A percentile compares a stretch with the other conserved stretches of the same genome.
Evolutionary conservation across 2,797 vertebrate species (phyloP).

Genomic region (Diplodus sargus): DNA sequence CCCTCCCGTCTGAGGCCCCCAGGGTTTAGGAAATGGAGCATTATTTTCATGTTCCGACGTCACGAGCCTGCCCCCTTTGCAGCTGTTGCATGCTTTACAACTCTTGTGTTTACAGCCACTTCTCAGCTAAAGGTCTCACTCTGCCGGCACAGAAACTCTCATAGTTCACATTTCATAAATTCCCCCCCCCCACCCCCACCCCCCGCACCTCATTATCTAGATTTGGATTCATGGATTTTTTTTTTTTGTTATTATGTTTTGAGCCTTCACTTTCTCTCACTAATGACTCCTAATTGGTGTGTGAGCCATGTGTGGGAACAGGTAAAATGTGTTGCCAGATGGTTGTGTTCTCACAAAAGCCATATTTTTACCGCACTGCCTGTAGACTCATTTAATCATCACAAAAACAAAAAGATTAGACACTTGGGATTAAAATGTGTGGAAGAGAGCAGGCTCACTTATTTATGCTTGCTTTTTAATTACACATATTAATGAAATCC

Average conservation of each 20-base stretch:
- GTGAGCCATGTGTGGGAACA: constrained; percentile 75
- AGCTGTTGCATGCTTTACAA: constrained; percentile 91
- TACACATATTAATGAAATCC: constrained; percentile 68
- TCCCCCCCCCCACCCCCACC: too few species aligned
- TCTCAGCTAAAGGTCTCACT: constrained; percentile 55
- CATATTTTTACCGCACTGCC: constrained; percentile 67
- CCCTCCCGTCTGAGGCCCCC: constrained; percentile 63
- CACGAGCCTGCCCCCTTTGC: constrained; percentile 85
- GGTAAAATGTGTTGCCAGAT: constrained; percentile 79
- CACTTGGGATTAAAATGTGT: constrained; percentile 72
- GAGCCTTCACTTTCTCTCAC: constrained; percentile 62
- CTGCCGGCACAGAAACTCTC: constrained; percentile 40
- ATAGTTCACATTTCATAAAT: constrained; percentile 56
- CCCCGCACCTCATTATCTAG: constrained; percentile 7
- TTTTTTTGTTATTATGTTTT: constrained; percentile 11
- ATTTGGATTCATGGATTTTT: constrained; percentile 16
- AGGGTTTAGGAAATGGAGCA: constrained; percentile 85
- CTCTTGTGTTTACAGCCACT: constrained; percentile 73
- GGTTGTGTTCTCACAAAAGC: constrained; percentile 74
- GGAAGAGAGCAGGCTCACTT: constrained; percentile 57
- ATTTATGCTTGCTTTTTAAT: constrained; percentile 63
- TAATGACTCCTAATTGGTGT: constrained; percentile 72
- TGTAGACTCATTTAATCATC: constrained; percentile 81
- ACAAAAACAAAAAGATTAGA: constrained; percentile 77
- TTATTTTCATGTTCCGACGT: constrained; percentile 84